A percentile compares a stretch with the other conserved stretches of the same genome.
Evolutionary conservation across 2,888 invertebrate genomes (phyloP).

Genomic region (Ophioninae sp.): DNA sequence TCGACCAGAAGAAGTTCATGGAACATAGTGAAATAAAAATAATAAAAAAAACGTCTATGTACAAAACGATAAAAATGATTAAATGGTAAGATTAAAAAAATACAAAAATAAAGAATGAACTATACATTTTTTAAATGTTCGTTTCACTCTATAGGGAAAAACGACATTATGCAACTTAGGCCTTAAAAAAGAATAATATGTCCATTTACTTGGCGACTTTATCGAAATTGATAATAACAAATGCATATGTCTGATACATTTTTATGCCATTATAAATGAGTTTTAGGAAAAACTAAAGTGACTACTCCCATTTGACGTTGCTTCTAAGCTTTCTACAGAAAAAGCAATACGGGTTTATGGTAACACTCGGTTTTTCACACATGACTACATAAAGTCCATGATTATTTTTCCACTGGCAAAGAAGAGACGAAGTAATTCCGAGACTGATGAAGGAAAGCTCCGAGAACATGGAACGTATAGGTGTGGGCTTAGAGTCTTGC

Average conservation of each 20-base stretch:
- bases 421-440: conserved; percentile 2
- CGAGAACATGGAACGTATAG: conserved; percentile 42
- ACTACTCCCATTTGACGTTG: too few relatives aligned
- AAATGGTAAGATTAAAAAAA: background rate
- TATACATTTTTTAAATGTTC: background rate
- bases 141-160: background rate
- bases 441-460: background rate
- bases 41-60: background rate
- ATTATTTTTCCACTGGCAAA: background rate
- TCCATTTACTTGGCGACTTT: background rate
- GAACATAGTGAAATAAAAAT: background rate
- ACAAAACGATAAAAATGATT: background rate
- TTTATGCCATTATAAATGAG: background rate
- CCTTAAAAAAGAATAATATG: background rate
- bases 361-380: background rate
- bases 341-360: too few relatives aligned
- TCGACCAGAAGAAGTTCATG: background rate
- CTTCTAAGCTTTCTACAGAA: too few relatives aligned
- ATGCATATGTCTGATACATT: background rate
- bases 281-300: background rate
- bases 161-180: background rate
- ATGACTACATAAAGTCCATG: background rate
- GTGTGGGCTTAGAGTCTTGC: conserved; percentile 51
- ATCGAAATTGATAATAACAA: background rate
- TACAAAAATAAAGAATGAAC: background rate